Percentiles rank a stretch among this genome's conserved stretches.
Evolutionary conservation across 2,113 vertebrate genomes (phyloP).

Genomic region (Psilopogon haemacephalus): DNA sequence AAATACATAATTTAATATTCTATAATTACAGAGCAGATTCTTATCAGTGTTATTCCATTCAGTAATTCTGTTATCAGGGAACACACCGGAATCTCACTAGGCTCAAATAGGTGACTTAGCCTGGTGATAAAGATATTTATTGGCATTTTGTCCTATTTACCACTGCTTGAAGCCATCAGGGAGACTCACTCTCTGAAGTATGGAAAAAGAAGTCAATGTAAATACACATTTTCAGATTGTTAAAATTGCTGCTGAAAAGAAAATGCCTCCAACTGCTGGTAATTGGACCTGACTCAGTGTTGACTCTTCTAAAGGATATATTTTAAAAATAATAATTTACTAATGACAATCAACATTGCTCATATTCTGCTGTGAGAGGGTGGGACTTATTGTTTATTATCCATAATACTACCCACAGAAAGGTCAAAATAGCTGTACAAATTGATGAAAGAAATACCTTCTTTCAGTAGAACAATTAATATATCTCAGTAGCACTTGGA

Average conservation of each 20-base stretch:
- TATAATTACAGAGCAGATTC: neutral
- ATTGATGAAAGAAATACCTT: neutral
- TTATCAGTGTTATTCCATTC: neutral
- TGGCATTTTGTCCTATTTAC: neutral
- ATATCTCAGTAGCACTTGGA: neutral
- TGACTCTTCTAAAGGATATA: neutral
- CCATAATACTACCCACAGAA: neutral
- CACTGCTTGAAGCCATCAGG: neutral
- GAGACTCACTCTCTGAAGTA: neutral
- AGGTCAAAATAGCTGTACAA: neutral
- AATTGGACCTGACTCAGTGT: neutral
- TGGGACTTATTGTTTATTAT: neutral
- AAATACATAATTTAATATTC: neutral
- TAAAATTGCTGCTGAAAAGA: neutral
- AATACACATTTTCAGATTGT: neutral
- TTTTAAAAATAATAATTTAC: neutral
- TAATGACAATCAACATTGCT: neutral
- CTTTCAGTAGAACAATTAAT: neutral
- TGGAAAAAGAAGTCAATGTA: neutral
- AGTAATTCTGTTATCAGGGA: neutral
- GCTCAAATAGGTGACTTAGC: neutral
- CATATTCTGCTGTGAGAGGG: neutral
- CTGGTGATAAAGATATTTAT: neutral
- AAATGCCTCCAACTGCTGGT: constrained; percentile 14
- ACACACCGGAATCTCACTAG: neutral